Evolutionary conservation across 2,888 invertebrate genomes (phyloP).

Genomic region (Papilio demoleus): DNA sequence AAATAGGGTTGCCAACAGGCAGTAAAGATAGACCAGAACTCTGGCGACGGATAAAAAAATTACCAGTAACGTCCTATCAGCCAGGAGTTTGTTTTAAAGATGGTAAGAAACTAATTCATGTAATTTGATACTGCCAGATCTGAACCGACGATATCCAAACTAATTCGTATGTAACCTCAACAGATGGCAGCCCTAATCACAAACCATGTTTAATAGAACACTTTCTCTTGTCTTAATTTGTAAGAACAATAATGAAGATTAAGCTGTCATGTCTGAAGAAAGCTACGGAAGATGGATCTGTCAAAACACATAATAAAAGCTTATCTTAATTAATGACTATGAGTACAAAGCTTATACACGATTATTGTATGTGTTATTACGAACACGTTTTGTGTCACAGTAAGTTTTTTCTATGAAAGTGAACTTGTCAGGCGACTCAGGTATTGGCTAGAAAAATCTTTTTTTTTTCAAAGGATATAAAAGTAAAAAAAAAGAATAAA

Average conservation of each 20-base stretch:
- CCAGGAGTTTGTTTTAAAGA: too few relatives aligned
- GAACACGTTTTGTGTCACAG: neutral
- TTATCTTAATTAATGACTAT: too few relatives aligned
- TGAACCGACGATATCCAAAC: neutral
- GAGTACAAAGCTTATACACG: neutral
- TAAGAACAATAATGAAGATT: slow-evolving; percentile 25
- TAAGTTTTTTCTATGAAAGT: neutral
- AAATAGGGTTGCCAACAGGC: neutral
- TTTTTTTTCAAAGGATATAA: neutral
- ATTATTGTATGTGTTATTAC: neutral
- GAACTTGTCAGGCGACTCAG: neutral
- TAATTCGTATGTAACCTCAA: neutral
- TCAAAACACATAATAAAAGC: slow-evolving; percentile 33
- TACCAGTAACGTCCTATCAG: neutral
- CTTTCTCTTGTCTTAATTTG: slow-evolving; percentile 38
- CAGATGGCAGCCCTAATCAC: neutral
- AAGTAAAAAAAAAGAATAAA: neutral
- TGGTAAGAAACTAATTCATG: too few relatives aligned
- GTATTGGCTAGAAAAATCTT: neutral
- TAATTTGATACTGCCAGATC: neutral
- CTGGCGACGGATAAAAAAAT: neutral
- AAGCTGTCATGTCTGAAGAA: slow-evolving; percentile 34
- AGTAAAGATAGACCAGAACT: neutral
- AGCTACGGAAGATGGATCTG: slow-evolving; percentile 19
- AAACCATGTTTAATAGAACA: slow-evolving; percentile 10